Conservation (phyloP, 2,888 invertebrate species). For the Pachymerium ferrugineum region DNA sequence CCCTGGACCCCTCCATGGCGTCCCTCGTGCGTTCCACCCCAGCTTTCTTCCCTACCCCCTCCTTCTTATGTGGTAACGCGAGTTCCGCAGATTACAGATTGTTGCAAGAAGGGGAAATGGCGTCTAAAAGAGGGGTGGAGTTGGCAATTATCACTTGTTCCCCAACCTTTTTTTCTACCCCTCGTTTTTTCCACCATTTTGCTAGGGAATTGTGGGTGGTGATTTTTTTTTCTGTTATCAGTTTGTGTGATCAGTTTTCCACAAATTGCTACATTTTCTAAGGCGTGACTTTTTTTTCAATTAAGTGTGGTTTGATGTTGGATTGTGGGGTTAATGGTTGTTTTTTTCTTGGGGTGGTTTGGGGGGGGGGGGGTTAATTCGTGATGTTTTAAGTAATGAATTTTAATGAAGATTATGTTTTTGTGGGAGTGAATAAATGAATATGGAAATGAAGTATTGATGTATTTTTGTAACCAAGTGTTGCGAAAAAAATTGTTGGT, state of each 20-base stretch:
- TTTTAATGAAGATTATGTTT: background rate
- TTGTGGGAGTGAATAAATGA: background rate
- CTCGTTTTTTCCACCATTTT: background rate
- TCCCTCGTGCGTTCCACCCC: background rate
- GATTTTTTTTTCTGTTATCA: background rate
- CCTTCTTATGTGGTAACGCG: background rate
- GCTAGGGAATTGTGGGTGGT: background rate
- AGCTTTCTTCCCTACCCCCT: too few relatives aligned
- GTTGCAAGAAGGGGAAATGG: conserved; percentile 2
- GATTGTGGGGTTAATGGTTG: background rate
- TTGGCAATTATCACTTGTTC: background rate
- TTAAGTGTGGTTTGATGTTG: background rate
- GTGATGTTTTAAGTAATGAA: background rate
- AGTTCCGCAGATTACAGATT: conserved; percentile 13
- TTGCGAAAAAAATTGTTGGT: too few relatives aligned
- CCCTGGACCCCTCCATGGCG: background rate
- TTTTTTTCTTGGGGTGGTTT: background rate
- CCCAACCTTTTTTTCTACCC: background rate
- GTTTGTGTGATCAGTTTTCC: conserved; percentile 3
- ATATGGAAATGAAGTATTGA: background rate
- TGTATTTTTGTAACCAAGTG: too few relatives aligned
- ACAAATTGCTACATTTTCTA: conserved; percentile 13
- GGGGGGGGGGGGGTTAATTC: background rate
- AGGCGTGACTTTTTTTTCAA: conserved; percentile 13
- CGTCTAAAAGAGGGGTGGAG: background rate